Evolutionary conservation across 2,888 invertebrate genomes (phyloP), one percentile per base, ranked within the genome.

Genomic region (Oegoconia quadripuncta): DNA sequence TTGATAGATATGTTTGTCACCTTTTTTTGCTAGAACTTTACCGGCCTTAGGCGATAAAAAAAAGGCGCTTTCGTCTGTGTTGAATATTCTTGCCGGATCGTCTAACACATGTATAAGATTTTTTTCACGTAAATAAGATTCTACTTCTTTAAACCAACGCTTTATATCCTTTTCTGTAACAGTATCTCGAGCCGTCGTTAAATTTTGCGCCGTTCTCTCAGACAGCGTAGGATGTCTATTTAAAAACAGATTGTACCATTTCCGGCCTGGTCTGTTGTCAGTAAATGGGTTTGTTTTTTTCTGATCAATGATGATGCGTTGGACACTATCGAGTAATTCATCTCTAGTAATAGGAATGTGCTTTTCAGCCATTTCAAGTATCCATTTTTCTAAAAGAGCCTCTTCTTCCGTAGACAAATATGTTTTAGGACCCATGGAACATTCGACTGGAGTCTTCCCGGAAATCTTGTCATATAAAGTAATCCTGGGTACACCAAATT

Each of bases 31-130:
- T 7, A 76, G 34, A 13, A 73, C 72, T 25, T 59, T 56, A 8
- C 52, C 50, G 3, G 52, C 52, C 52, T 73, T 73, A 6, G 73
- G 72, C 26, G 46, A 46, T 16, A 75, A 52, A 46, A 62, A 65
- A 46, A 74, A 70, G 3, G 61, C 63, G 14, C 59, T 59, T 43
- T 76, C 73, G 46, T 76, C 74, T 18, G 47, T 17, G 20, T 59
- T 56, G 23, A 54, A 54, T 28, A 55, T 34, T 26, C 52, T 39
- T 16, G 28, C 11, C 35, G 55, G 55, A 14, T 57, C 41, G 7
- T 45, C 14, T 30, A 54, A 3, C 28, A 46, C 20, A 9, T 25
- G 26, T 39, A 37, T 36, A 4, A 40, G 41, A 17, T 41, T 11
- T 34, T 48, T 44, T 39, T 50, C 45, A 14, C 52, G 31, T 17